phyloP scores from a whole-genome alignment of 2,888 invertebrate genomes.

The Cantharis rufa region DNA sequence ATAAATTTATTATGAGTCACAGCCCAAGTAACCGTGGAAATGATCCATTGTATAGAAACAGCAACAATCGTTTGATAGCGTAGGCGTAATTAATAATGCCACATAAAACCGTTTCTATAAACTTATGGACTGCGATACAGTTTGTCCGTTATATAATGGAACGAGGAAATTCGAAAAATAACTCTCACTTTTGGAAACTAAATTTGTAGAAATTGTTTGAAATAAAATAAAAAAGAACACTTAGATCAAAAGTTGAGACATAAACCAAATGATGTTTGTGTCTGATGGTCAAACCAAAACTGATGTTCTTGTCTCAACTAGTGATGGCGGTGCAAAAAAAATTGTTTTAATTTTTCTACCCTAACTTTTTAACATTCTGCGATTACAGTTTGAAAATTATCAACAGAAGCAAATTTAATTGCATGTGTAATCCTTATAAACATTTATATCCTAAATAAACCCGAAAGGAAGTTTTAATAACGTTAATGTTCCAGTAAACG shows the following conservation, averaged over 20 bases:
- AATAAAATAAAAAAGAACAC: not conserved
- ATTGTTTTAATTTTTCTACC: not conserved
- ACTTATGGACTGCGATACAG: not conserved
- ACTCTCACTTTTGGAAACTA: not conserved
- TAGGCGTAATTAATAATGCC: slow-evolving; percentile 34
- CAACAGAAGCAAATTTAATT: not conserved
- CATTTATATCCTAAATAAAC: not conserved
- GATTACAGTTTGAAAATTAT: not conserved
- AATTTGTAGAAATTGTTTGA: not conserved
- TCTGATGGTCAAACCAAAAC: too few species aligned
- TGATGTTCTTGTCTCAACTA: not conserved
- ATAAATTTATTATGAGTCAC: slow-evolving; percentile 38
- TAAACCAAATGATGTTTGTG: not conserved
- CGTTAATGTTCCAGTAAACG: not conserved
- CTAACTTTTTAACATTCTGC: not conserved
- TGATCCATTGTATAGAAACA: slow-evolving; percentile 36
- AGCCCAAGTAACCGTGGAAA: slow-evolving; percentile 36
- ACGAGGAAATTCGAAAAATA: not conserved
- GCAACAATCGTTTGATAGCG: slow-evolving; percentile 33
- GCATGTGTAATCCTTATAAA: not conserved
- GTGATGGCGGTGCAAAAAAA: not conserved
- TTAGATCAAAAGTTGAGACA: not conserved
- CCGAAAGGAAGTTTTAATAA: not conserved
- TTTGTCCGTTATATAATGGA: not conserved
- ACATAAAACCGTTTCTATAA: slow-evolving; percentile 27